Conservation (phyloP, 2,888 invertebrate genomes). For the Tuta absoluta region DNA sequence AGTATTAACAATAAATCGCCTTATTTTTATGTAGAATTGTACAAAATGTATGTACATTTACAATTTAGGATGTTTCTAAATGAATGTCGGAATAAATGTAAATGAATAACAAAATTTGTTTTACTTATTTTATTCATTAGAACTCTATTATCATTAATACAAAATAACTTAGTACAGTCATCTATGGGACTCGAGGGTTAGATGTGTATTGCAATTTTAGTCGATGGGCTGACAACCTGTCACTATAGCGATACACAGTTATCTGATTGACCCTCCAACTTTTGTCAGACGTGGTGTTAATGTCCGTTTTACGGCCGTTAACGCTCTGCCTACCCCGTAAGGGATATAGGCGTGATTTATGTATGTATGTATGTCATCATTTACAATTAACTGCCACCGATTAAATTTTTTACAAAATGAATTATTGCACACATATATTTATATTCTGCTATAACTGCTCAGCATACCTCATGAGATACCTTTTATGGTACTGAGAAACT, state of each 20-base stretch:
- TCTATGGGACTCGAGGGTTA: no score
- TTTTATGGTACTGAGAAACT: conserved; percentile 50
- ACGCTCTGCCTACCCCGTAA: no score
- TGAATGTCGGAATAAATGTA: conserved; percentile 75
- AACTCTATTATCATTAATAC: neutral
- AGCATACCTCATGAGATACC: conserved; percentile 48
- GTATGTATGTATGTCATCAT: no score
- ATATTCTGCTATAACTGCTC: conserved; percentile 15
- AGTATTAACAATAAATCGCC: conserved; percentile 68
- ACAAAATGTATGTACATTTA: conserved; percentile 75
- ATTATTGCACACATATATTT: neutral
- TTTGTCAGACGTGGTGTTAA: no score
- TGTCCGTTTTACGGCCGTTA: no score
- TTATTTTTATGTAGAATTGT: conserved; percentile 58
- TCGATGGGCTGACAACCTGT: no score
- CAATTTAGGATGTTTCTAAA: conserved; percentile 73
- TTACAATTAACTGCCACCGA: neutral
- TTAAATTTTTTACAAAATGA: neutral
- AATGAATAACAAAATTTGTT: conserved; percentile 56
- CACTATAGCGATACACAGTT: no score
- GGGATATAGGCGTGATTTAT: no score
- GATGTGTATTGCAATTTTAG: no score
- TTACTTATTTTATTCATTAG: neutral
- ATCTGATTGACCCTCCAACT: no score
- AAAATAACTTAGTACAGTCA: neutral